Base-by-base conservation (phyloP, 64 coral and sea anemone species). In the Hydrozoanthus tunicans region DNA sequence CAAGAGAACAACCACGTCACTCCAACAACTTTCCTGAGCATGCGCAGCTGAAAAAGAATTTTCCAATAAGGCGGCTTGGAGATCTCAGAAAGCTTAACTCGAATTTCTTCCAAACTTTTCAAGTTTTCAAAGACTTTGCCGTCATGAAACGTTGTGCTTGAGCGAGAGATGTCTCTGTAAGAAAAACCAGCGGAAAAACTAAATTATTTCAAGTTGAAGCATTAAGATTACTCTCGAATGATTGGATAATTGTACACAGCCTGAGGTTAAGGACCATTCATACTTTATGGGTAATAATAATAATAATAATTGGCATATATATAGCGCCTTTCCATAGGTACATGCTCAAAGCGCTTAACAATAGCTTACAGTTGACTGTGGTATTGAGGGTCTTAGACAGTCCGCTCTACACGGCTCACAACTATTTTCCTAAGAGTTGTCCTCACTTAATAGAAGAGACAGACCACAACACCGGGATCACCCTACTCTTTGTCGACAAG, bases 161-260 rank as follows among this genome's bases (percentile, higher is more conserved):
- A 67, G n/a, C 9, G 9, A 9, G 81, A 69, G 14, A 84, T 9
- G 53, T 84, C 81, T 20, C 81, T 84, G 27, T 6, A 69, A 69
- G 3, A 23, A 8, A 52, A 55, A 67, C 13, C 12, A 59, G 8
- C 7, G 17, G 13, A 57, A 81, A 81, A 6, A 58, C 3, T 59
- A 55, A 59, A 81, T 51, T 55, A 89, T 75, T 43, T 43, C 32
- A 57, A 17, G 6, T 76, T 73, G 85, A 5, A 59, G 24, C 15
- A 7, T 43, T 5, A 32, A 70, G 61, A 11, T 82, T 23, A 58
- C 14, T 74, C 26, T 15, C 9, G 4, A 68, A 6, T 69, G 1
- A 20, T n/a, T 0, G 15, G 17, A 69, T 43, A 43, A 43, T 43
- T 43, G 32, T 43, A 43, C 32, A 43, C 32, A 43, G 32, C 32